A percentile compares a stretch with the other conserved stretches of the same genome.
Evolutionary conservation across 2,888 invertebrate species (phyloP).

Genomic region (Synergus laeviventris): DNA sequence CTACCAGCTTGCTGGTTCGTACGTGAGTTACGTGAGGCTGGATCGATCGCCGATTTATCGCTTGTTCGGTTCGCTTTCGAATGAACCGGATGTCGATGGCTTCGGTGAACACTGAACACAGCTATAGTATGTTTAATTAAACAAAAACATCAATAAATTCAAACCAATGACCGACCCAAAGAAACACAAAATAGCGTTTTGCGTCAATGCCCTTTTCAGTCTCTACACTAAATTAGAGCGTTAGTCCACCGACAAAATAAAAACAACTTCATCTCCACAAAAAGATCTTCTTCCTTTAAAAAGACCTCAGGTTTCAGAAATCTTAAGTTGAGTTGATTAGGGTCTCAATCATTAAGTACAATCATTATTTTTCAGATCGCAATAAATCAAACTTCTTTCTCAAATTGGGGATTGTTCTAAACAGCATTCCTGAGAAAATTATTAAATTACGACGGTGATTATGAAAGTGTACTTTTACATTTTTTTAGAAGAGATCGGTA

Average conservation of each 20-base stretch:
- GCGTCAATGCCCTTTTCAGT: conserved; percentile 14
- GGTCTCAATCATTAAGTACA: background rate
- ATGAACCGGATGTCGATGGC: conserved; percentile 59
- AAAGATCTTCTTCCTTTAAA: background rate
- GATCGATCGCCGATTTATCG: conserved; percentile 69
- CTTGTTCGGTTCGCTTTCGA: conserved; percentile 47
- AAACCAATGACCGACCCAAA: background rate
- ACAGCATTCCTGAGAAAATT: conserved; percentile 22
- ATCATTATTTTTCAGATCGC: conserved; percentile 20
- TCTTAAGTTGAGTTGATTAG: background rate
- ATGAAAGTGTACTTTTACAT: conserved; percentile 17
- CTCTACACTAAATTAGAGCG: background rate
- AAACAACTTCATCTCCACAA: background rate
- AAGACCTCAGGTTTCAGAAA: background rate
- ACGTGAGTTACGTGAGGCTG: conserved; percentile 71
- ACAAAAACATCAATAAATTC: conserved; percentile 25
- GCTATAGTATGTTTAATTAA: conserved; percentile 15
- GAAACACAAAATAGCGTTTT: conserved; percentile 16
- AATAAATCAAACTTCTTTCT: conserved; percentile 33
- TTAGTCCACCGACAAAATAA: background rate
- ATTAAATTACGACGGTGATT: conserved; percentile 18
- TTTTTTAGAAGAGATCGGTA: conserved; percentile 44
- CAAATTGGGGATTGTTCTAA: conserved; percentile 5
- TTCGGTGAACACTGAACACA: conserved; percentile 8
- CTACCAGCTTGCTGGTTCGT: conserved; percentile 58